A percentile compares a stretch with the other conserved stretches of the same genome.
phyloP scores from a whole-genome alignment of 2,888 invertebrate genomes.

The Drosophila parthenogenetica region DNA sequence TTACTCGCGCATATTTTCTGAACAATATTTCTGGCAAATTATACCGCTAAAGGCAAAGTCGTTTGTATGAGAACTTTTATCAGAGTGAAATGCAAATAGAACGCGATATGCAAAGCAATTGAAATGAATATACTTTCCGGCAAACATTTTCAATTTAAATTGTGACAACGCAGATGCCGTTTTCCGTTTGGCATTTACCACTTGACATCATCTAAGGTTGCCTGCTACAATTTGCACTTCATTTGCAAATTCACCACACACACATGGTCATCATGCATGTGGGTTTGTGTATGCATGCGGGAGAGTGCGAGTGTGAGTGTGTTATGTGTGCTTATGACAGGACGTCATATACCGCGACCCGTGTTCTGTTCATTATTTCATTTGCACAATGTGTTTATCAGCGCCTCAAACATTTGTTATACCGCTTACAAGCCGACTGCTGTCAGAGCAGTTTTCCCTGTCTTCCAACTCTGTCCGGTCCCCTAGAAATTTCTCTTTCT shows the following conservation, averaged over 20 bases:
- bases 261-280: not conserved
- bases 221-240: slow-evolving; percentile 51
- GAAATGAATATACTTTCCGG: slow-evolving; percentile 41
- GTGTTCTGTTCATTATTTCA: slow-evolving; percentile 74
- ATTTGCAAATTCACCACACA: slow-evolving; percentile 48
- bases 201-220: slow-evolving; percentile 15
- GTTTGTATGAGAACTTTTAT: slow-evolving; percentile 38
- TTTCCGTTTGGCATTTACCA: slow-evolving; percentile 31
- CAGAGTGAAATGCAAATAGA: slow-evolving; percentile 43
- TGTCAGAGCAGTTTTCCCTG: not conserved
- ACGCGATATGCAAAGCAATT: slow-evolving; percentile 26
- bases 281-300: not conserved
- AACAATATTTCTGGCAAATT: slow-evolving; percentile 17
- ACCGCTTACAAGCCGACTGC: slow-evolving; percentile 24
- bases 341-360: slow-evolving; percentile 53
- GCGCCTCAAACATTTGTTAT: slow-evolving; percentile 64
- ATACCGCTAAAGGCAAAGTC: not conserved
- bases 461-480: too few relatives aligned
- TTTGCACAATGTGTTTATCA: slow-evolving; percentile 74
- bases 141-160: slow-evolving; percentile 78
- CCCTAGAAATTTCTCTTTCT: not conserved
- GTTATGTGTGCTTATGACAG: slow-evolving; percentile 51
- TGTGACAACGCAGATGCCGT: slow-evolving; percentile 54
- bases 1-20: slow-evolving; percentile 16
- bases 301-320: slow-evolving; percentile 3